Conservation (phyloP, 2,888 invertebrate genomes). For the Oxycera nigricornis region DNA sequence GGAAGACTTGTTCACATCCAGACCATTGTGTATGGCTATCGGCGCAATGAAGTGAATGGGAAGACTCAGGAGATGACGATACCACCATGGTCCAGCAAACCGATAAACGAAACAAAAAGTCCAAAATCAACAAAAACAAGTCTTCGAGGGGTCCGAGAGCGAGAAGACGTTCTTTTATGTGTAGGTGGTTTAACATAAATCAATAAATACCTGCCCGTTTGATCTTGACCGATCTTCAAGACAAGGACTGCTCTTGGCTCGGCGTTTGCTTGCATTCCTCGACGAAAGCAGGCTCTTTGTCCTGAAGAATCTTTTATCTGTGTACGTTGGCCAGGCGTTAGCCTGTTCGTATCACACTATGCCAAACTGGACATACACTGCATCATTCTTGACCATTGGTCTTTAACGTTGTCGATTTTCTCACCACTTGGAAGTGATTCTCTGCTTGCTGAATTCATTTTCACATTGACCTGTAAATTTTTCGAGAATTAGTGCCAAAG, state of each 20-base stretch:
- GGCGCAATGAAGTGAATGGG: neutral
- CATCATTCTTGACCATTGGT: neutral
- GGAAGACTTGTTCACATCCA: neutral
- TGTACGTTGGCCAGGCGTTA: neutral
- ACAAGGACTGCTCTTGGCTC: constrained; percentile 12
- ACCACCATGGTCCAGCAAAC: neutral
- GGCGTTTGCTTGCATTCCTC: neutral
- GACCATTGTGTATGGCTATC: neutral
- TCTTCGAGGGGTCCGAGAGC: constrained; percentile 19
- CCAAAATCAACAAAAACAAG: constrained; percentile 37
- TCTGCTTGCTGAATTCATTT: constrained; percentile 17
- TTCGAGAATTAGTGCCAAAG: too few relatives aligned
- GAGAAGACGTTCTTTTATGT: constrained; percentile 23
- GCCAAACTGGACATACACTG: neutral
- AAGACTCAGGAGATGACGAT: neutral
- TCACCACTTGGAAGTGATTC: neutral
- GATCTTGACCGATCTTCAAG: constrained; percentile 33
- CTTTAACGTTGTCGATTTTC: constrained; percentile 1
- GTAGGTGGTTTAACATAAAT: constrained; percentile 40
- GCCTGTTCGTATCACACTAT: neutral
- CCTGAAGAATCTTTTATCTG: constrained; percentile 7
- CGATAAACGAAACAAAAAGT: constrained; percentile 31
- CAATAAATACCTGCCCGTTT: constrained; percentile 39
- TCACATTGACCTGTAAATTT: constrained; percentile 18
- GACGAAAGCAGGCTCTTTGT: constrained; percentile 10